Percentiles rank a stretch among this genome's conserved stretches.
Conservation (phyloP, 2,888 invertebrate genomes). For the Amphipoea oculea region DNA sequence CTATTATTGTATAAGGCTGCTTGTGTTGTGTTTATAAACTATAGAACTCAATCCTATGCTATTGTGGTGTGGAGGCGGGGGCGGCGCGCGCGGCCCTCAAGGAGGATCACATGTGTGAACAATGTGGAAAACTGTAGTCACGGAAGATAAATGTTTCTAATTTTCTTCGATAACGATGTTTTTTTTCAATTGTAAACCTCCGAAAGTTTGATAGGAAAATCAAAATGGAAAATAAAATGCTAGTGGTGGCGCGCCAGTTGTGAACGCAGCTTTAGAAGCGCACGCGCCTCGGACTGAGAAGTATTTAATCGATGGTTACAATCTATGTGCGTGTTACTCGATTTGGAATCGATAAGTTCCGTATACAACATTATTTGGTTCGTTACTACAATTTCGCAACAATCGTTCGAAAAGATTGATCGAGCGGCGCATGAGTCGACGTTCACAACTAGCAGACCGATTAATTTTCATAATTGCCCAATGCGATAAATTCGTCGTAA, state of each 20-base stretch:
- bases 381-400: slow-evolving; percentile 30
- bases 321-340: slow-evolving; percentile 51
- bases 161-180: slow-evolving; percentile 85
- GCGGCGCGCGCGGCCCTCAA: slow-evolving; percentile 77
- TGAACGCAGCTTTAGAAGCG: slow-evolving; percentile 55
- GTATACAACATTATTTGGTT: slow-evolving; percentile 65
- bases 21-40: slow-evolving; percentile 75
- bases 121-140: slow-evolving; percentile 83
- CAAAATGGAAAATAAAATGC: slow-evolving; percentile 81
- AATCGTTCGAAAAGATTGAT: slow-evolving; percentile 20
- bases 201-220: slow-evolving; percentile 90
- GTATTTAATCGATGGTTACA: slow-evolving; percentile 32
- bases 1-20: slow-evolving; percentile 89
- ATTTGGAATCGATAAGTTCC: slow-evolving; percentile 56
- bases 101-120: slow-evolving; percentile 84
- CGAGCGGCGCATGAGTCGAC: slow-evolving; percentile 19
- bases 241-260: slow-evolving; percentile 74
- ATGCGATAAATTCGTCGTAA: slow-evolving; percentile 82
- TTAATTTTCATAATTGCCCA: slow-evolving; percentile 86
- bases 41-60: slow-evolving; percentile 81
- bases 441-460: slow-evolving; percentile 73
- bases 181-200: slow-evolving; percentile 87
- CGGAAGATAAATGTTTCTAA: slow-evolving; percentile 84
- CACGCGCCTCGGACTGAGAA: slow-evolving; percentile 19
- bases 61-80: slow-evolving; percentile 72